Evolutionary conservation across 2,888 invertebrate genomes (phyloP).

Genomic region (Hirtodrosophila histrioides): DNA sequence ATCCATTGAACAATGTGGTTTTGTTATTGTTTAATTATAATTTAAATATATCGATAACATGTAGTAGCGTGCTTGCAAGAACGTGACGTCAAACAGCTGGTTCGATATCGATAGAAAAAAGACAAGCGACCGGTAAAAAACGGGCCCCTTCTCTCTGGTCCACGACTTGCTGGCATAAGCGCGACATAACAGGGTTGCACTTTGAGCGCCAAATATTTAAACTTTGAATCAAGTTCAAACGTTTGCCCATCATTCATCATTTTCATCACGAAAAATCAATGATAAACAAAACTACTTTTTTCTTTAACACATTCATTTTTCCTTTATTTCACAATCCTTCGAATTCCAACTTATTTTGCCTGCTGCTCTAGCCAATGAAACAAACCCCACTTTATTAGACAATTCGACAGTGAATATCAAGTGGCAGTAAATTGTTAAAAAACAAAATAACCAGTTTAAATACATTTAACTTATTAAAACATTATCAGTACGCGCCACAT

Average conservation of each 20-base stretch:
- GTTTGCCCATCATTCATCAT: too few species aligned
- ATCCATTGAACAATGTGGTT: constrained; percentile 71
- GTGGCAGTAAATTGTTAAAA: constrained; percentile 57
- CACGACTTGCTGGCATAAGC: too few species aligned
- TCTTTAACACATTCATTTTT: constrained; percentile 60
- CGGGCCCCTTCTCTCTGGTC: too few species aligned
- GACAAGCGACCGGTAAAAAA: too few species aligned
- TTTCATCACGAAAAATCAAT: neutral
- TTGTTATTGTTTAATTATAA: constrained; percentile 16
- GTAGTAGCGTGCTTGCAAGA: constrained; percentile 1
- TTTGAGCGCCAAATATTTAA: neutral
- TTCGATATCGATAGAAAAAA: too few species aligned
- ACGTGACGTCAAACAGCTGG: neutral
- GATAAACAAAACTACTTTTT: constrained; percentile 7
- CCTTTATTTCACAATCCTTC: constrained; percentile 61
- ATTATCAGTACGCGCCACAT: constrained; percentile 72
- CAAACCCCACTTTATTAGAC: constrained; percentile 46
- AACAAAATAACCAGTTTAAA: constrained; percentile 31
- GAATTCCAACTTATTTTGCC: constrained; percentile 21
- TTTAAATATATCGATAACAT: constrained; percentile 30
- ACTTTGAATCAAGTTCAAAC: too few species aligned
- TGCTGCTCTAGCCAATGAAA: constrained; percentile 41
- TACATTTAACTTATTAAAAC: constrained; percentile 49
- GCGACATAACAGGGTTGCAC: too few species aligned
- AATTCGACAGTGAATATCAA: constrained; percentile 47